Percentiles rank a stretch among this genome's conserved stretches.
These are phyloP conservation scores for Hololepta plana DNA, from an alignment of 2,888 invertebrate species.

Conservation along the genomic window DNA sequence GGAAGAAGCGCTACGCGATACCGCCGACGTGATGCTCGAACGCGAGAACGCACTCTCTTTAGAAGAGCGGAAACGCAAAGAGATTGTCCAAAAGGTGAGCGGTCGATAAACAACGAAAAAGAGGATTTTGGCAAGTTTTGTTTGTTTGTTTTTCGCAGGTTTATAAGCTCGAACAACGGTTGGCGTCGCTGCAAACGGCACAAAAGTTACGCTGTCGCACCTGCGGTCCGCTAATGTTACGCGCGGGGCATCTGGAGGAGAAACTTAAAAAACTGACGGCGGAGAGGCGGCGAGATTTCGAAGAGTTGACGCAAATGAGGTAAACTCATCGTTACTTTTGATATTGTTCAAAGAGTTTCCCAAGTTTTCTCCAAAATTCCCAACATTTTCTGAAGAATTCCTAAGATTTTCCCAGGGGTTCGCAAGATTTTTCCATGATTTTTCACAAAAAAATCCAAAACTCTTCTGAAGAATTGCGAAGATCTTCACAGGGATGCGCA, in stretches of 20 bases:
- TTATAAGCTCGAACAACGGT: constrained; percentile 48
- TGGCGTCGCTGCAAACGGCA: constrained; percentile 50
- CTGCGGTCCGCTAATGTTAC: constrained; percentile 43
- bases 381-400: constrained; percentile 1
- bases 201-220: constrained; percentile 49
- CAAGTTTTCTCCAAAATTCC: constrained; percentile 4
- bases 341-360: too few relatives aligned
- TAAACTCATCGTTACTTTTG: too few relatives aligned
- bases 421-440: background rate
- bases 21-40: constrained; percentile 51
- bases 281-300: constrained; percentile 48
- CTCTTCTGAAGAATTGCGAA: constrained; percentile 2
- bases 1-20: constrained; percentile 71
- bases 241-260: constrained; percentile 43
- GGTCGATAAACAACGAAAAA: background rate
- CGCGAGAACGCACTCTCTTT: constrained; percentile 44
- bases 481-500: too few relatives aligned
- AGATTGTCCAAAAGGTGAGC: constrained; percentile 49
- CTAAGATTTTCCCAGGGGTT: background rate
- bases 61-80: constrained; percentile 43
- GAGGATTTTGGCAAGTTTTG: background rate
- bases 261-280: constrained; percentile 38
- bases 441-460: background rate
- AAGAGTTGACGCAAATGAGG: constrained; percentile 66
- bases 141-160: constrained; percentile 31